Evolutionary conservation across 2,888 invertebrate genomes (phyloP).

Genomic region (Agrochola litura): DNA sequence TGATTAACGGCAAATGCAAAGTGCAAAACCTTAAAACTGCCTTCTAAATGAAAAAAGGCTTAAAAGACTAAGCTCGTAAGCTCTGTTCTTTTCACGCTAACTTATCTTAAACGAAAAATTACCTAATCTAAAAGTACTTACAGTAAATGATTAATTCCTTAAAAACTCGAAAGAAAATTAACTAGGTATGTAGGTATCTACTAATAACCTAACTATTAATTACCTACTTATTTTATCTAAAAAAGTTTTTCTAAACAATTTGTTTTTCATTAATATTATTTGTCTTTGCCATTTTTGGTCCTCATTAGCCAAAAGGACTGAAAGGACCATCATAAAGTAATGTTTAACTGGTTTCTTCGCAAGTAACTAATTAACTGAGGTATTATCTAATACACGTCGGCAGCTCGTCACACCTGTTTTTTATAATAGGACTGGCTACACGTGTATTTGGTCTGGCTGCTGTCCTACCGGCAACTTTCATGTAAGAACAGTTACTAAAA

Average conservation of each 20-base stretch:
- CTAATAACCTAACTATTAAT: background rate
- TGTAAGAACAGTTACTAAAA: constrained; percentile 6
- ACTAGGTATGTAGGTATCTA: no score
- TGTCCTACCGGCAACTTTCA: constrained; percentile 11
- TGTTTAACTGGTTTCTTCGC: background rate
- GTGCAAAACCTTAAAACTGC: background rate
- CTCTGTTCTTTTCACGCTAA: background rate
- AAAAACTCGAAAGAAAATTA: background rate
- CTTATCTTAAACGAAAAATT: background rate
- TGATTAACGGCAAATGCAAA: background rate
- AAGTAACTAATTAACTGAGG: background rate
- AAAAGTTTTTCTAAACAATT: background rate
- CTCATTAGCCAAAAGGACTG: background rate
- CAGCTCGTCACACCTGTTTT: constrained; percentile 33
- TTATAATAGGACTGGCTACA: constrained; percentile 28
- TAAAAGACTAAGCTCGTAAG: background rate
- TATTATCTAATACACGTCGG: background rate
- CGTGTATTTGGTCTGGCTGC: constrained; percentile 10
- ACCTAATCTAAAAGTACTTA: background rate
- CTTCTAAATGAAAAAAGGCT: background rate
- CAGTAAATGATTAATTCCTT: background rate
- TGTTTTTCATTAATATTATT: background rate
- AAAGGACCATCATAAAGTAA: background rate
- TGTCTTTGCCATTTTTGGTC: background rate
- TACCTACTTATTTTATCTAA: background rate